A percentile compares a stretch with the other conserved stretches of the same genome.
These are phyloP conservation scores for Tenrec ecaudatus DNA, from an alignment of 2,113 vertebrate species.

Conservation along the genomic window DNA sequence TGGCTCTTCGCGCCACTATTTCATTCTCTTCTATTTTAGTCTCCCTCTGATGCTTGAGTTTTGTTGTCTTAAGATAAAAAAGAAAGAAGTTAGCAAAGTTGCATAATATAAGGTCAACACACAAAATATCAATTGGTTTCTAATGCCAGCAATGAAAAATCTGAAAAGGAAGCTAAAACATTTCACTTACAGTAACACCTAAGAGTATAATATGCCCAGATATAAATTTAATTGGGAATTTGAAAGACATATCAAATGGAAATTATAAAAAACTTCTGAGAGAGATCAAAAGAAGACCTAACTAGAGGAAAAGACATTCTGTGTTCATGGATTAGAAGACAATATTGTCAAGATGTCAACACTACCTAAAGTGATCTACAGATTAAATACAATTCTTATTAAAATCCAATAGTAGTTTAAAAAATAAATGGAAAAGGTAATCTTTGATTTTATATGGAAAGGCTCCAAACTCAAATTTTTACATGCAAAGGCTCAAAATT, in stretches of 20 bases:
- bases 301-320: background rate
- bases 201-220: no score
- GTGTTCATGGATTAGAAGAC: no score
- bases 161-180: background rate
- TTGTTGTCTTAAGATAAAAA: conserved; percentile 39
- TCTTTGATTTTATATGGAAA: background rate
- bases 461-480: no score
- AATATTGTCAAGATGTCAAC: no score
- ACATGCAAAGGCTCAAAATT: no score
- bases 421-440: background rate
- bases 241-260: background rate
- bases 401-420: background rate
- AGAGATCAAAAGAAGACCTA: background rate
- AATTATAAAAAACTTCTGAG: background rate
- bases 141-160: background rate
- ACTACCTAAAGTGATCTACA: no score
- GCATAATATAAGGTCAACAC: background rate
- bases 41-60: conserved; percentile 8
- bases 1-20: background rate
- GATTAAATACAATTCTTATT: background rate
- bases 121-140: background rate
- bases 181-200: background rate
- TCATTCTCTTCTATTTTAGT: conserved; percentile 5
- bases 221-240: background rate
- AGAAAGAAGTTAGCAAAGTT: background rate